These are phyloP conservation scores for Episyrphus balteatus DNA, from an alignment of 1,140 invertebrate genomes.

Conservation along the genomic window DNA sequence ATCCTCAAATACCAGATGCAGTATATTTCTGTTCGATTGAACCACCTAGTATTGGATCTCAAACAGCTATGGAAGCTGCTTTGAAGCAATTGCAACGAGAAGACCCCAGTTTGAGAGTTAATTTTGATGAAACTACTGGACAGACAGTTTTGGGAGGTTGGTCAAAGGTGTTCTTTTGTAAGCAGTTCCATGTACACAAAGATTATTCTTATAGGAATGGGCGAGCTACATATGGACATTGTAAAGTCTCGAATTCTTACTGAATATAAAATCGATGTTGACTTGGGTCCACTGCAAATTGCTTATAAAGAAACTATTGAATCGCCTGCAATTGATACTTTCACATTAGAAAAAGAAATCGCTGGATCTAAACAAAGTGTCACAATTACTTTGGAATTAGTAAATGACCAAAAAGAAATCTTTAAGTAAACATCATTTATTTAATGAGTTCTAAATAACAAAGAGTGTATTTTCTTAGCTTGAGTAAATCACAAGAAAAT, in stretches of 20 bases:
- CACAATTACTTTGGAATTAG: slow-evolving; percentile 46
- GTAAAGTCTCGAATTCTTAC: slow-evolving; percentile 74
- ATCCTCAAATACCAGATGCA: slow-evolving; percentile 71
- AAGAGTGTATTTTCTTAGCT: slow-evolving; percentile 14
- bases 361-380: slow-evolving; percentile 45
- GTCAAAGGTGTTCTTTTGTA: slow-evolving; percentile 19
- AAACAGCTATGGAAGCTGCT: slow-evolving; percentile 69
- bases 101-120: slow-evolving; percentile 85
- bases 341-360: slow-evolving; percentile 54
- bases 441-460: neutral
- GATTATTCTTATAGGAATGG: slow-evolving; percentile 55
- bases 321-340: slow-evolving; percentile 39
- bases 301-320: slow-evolving; percentile 76
- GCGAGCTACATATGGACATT: slow-evolving; percentile 92
- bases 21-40: slow-evolving; percentile 98
- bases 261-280: slow-evolving; percentile 87
- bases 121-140: slow-evolving; percentile 61
- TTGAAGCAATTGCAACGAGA: slow-evolving; percentile 77
- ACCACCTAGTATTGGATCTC: slow-evolving; percentile 66
- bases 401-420: slow-evolving; percentile 24
- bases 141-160: slow-evolving; percentile 69
- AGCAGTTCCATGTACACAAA: slow-evolving; percentile 13
- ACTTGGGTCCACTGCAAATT: slow-evolving; percentile 90
- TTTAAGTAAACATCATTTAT: slow-evolving; percentile 14
- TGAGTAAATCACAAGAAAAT: slow-evolving; percentile 54